Conservation (phyloP, 1,140 invertebrate genomes). For the Galleria mellonella region DNA sequence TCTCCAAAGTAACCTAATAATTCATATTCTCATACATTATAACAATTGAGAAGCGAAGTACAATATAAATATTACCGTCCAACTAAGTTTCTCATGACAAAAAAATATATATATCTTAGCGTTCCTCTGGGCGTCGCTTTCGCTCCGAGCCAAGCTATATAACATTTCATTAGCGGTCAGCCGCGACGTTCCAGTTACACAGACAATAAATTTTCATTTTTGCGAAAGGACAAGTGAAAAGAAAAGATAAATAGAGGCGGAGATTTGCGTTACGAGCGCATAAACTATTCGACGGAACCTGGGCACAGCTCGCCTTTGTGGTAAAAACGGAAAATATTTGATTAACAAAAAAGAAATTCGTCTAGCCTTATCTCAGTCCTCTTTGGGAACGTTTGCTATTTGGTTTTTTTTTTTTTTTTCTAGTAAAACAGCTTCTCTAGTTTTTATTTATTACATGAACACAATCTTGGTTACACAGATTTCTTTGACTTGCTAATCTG, state of each 20-base stretch:
- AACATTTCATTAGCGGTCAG: slow-evolving; percentile 55
- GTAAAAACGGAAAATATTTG: slow-evolving; percentile 11
- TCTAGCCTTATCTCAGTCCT: no score
- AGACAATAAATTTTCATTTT: slow-evolving; percentile 61
- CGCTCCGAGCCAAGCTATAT: slow-evolving; percentile 15
- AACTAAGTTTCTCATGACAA: not conserved
- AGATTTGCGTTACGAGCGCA: slow-evolving; percentile 33
- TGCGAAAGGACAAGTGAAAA: slow-evolving; percentile 52
- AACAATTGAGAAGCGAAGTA: not conserved
- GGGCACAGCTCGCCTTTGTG: not conserved
- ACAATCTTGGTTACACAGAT: no score
- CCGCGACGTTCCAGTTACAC: slow-evolving; percentile 36
- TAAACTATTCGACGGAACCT: slow-evolving; percentile 23
- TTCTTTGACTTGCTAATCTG: no score
- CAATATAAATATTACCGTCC: slow-evolving; percentile 1
- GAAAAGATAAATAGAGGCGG: slow-evolving; percentile 46
- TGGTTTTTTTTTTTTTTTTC: no score
- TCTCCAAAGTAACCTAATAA: no score
- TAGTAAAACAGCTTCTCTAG: no score
- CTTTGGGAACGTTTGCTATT: no score
- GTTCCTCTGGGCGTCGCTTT: not conserved
- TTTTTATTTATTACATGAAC: no score
- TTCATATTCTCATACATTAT: no score
- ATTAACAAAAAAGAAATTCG: slow-evolving; percentile 7
- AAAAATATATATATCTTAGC: slow-evolving; percentile 13